Evolutionary conservation across 64 coral and sea anemone genomes (phyloP).

Genomic region (Hydrozoanthus tunicans): DNA sequence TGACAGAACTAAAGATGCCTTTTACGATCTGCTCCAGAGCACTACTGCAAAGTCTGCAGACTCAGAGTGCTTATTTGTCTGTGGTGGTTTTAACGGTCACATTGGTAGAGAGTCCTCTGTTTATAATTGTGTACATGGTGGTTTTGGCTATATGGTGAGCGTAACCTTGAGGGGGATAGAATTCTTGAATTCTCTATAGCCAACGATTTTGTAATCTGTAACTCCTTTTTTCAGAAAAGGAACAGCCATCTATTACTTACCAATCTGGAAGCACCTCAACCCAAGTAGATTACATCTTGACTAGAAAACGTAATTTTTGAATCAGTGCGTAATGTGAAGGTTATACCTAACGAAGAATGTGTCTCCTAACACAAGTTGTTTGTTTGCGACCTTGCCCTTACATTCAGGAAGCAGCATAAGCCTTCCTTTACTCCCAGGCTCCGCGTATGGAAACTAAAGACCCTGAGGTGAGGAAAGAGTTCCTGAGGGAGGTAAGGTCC

Average conservation of each 20-base stretch:
- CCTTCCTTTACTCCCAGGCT: slow-evolving; percentile 22
- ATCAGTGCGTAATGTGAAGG: slow-evolving; percentile 17
- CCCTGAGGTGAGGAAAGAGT: not conserved
- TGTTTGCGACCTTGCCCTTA: slow-evolving; percentile 34
- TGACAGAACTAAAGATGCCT: slow-evolving; percentile 18
- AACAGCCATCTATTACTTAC: slow-evolving; percentile 26
- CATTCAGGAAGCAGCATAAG: not conserved
- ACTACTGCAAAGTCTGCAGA: not conserved
- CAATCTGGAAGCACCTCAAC: slow-evolving; percentile 13
- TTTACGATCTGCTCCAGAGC: slow-evolving; percentile 11
- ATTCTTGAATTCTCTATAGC: slow-evolving; percentile 38
- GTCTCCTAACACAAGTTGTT: slow-evolving; percentile 33
- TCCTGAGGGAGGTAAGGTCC: not conserved
- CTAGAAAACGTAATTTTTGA: not conserved
- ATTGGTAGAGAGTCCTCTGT: not conserved
- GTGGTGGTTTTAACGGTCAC: slow-evolving; percentile 22
- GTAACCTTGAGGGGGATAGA: slow-evolving; percentile 17
- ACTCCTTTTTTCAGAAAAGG: slow-evolving; percentile 43
- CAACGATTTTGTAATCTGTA: slow-evolving; percentile 12
- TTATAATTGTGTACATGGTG: slow-evolving; percentile 28
- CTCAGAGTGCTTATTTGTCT: not conserved
- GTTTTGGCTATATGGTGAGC: slow-evolving; percentile 15
- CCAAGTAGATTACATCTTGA: slow-evolving; percentile 20
- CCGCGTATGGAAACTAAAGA: slow-evolving; percentile 24
- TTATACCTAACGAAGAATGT: slow-evolving; percentile 34